phyloP scores from a whole-genome alignment of 2,113 vertebrate species.

The Rhinoderma darwinii region DNA sequence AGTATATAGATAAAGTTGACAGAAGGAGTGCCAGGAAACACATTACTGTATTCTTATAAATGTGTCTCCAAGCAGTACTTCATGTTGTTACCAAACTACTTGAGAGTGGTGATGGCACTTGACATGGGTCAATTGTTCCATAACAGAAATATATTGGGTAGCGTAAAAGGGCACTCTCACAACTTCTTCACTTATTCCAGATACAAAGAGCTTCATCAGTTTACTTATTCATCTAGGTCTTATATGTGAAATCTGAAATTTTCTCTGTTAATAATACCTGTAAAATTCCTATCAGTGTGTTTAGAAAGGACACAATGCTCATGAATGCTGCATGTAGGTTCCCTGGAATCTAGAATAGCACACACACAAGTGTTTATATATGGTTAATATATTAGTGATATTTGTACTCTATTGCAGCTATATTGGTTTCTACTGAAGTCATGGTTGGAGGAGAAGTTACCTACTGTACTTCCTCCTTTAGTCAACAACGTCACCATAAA shows the following conservation, averaged over 20 bases:
- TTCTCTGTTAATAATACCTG: not conserved
- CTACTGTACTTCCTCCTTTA: too few species aligned
- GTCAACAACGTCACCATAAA: too few species aligned
- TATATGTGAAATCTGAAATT: not conserved
- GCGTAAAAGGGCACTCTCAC: not conserved
- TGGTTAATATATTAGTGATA: too few species aligned
- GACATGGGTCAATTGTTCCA: conserved; percentile 38
- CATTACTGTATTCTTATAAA: conserved; percentile 22
- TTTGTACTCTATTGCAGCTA: too few species aligned
- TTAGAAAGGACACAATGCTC: not conserved
- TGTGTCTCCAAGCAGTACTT: conserved; percentile 25
- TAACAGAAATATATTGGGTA: not conserved
- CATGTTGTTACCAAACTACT: conserved; percentile 10
- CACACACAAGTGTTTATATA: too few species aligned
- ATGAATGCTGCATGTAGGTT: not conserved
- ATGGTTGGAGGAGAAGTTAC: too few species aligned
- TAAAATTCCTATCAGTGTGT: not conserved
- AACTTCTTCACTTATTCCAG: not conserved
- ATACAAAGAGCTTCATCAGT: not conserved
- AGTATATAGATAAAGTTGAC: conserved; percentile 9
- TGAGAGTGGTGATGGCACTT: not conserved
- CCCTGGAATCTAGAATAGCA: not conserved
- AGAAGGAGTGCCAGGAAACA: conserved; percentile 45
- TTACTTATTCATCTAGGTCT: not conserved
- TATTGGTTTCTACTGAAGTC: too few species aligned